Base-by-base conservation (phyloP, 2,113 vertebrate genomes). In the Columba livia region DNA sequence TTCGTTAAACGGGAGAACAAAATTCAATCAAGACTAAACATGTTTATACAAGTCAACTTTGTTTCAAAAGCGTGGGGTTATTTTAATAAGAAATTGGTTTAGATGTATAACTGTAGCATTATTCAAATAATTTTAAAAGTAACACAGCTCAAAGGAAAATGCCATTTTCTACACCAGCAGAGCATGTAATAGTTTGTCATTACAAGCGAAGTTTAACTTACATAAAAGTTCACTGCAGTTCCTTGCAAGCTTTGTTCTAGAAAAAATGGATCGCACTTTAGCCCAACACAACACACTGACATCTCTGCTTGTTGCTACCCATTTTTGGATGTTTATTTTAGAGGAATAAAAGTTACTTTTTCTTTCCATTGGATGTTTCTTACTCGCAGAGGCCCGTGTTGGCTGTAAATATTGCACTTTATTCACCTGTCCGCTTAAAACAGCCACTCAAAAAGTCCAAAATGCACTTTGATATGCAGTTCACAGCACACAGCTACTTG, bases 131-230 rank as follows among this genome's bases (percentile, higher is more conserved):
- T 95, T 98, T 96, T 82, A 84, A 95, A 96, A 94, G 85, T 69
- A 97, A 97, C 81, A 21, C 91, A 96, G 71, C 95, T 96, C 92
- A 96, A 89, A 97, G 79, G 90, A 97, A 97, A 98, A 98, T 92
- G 93, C 72, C 90, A 98, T 98, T 98, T 98, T 98, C 98, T 98
- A 97, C 97, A 96, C 94, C 97, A 98, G 64, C 96, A 98, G 97
- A 98, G 97, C 98, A 96, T 97, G 94, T 97, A 98, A 98, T 98
- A 82, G 85, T 96, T 97, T 98, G 91, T 92, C 36, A 12, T 95
- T 94, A 89, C 93, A 92, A 86, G 88, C 88, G 94, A 97, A 95
- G 93, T 97, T 98, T 97, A 97, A 97, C 95, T 97, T 96, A 77
- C 60, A 79, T 61, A 90, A 66, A 97, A 86, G 92, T 89, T 95